A percentile compares a stretch with the other conserved stretches of the same genome.
These are phyloP conservation scores for Parnassius smintheus DNA, from an alignment of 2,888 invertebrate genomes.

Conservation along the genomic window DNA sequence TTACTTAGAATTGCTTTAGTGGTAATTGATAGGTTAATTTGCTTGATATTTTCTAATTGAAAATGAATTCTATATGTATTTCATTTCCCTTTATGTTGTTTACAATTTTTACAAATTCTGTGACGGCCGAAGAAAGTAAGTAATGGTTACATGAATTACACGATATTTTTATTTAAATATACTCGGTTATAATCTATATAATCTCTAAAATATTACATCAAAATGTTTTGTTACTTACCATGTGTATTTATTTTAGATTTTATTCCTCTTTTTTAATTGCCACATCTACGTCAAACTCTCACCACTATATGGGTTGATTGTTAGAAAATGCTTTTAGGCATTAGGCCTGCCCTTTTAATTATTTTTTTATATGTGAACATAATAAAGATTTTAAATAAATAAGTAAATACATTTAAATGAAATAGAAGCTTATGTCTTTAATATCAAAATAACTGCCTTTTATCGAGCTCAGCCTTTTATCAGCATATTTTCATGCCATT, in stretches of 20 bases:
- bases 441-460: too few species aligned
- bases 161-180: neutral
- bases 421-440: neutral
- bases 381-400: too few species aligned
- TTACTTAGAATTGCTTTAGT: conserved; percentile 5
- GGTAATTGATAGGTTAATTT: conserved; percentile 2
- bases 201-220: neutral
- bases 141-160: neutral
- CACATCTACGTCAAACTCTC: too few species aligned
- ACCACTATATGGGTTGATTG: too few species aligned
- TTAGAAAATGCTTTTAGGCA: too few species aligned
- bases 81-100: conserved; percentile 12
- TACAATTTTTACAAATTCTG: conserved; percentile 23
- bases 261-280: neutral
- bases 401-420: neutral
- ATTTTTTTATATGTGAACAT: too few species aligned
- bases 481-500: neutral
- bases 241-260: neutral
- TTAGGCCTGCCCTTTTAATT: too few species aligned
- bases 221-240: neutral
- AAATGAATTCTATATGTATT: conserved; percentile 21
- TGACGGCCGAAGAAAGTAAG: conserved; percentile 35
- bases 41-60: neutral
- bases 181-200: neutral
- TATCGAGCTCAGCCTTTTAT: too few species aligned